Evolutionary conservation across 2,888 invertebrate species (phyloP).

Genomic region (Volucella zonaria): DNA sequence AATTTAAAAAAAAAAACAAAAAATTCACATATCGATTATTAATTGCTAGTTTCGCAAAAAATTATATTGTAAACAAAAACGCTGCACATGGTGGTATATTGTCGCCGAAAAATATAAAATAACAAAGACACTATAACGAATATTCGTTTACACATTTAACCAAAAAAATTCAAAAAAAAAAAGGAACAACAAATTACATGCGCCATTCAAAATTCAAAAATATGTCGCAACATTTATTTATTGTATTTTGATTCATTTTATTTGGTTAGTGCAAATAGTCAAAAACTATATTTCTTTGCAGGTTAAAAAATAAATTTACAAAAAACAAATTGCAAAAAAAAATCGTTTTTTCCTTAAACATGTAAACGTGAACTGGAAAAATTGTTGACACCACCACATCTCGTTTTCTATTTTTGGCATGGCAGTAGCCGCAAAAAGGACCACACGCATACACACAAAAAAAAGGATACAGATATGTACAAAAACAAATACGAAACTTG

Average conservation of each 20-base stretch:
- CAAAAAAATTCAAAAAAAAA: constrained; percentile 44
- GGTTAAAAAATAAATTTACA: neutral
- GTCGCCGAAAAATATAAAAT: constrained; percentile 28
- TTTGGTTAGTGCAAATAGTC: constrained; percentile 65
- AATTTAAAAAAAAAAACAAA: constrained; percentile 31
- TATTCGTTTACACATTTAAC: constrained; percentile 49
- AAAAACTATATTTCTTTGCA: constrained; percentile 48
- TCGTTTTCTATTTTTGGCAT: constrained; percentile 21
- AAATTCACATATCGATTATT: neutral
- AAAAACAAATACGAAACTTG: constrained; percentile 39
- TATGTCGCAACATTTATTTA: constrained; percentile 68
- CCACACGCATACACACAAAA: constrained; percentile 59
- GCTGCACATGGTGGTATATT: constrained; percentile 55
- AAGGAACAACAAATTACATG: constrained; percentile 52
- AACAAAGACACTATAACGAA: neutral
- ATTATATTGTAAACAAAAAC: constrained; percentile 26
- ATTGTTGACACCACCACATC: constrained; percentile 53
- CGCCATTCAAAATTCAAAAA: constrained; percentile 74
- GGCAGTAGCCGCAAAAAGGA: constrained; percentile 54
- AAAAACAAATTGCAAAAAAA: constrained; percentile 26
- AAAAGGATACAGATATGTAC: neutral
- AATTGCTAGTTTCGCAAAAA: constrained; percentile 9
- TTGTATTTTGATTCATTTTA: constrained; percentile 38
- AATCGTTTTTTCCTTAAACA: constrained; percentile 16
- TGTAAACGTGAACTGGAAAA: constrained; percentile 51